phyloP scores from a whole-genome alignment of 2,888 invertebrate genomes.

The Diadromus collaris region DNA sequence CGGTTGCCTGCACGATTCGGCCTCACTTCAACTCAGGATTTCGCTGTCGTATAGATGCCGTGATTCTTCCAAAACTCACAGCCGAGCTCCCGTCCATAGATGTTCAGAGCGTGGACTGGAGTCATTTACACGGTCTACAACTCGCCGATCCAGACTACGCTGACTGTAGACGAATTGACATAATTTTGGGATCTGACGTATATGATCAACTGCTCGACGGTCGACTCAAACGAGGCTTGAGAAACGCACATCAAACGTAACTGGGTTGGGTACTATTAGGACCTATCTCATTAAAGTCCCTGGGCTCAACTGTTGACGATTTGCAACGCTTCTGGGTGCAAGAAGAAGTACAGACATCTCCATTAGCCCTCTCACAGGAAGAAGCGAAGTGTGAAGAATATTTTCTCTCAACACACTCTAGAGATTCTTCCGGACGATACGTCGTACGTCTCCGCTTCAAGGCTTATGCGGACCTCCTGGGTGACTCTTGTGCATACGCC shows the following conservation, averaged over 20 bases:
- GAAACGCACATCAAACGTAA: constrained; percentile 11
- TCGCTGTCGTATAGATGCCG: not conserved
- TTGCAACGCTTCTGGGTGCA: constrained; percentile 20
- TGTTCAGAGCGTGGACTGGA: not conserved
- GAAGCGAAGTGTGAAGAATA: constrained; percentile 13
- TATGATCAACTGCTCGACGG: no score
- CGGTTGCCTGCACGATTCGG: not conserved
- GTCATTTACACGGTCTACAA: no score
- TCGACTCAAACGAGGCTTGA: no score
- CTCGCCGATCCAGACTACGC: no score
- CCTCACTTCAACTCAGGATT: not conserved
- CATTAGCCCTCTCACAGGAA: not conserved
- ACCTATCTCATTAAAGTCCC: not conserved
- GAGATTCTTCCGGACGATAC: constrained; percentile 10
- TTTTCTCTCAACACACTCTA: constrained; percentile 9
- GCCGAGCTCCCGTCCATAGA: not conserved
- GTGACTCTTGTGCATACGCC: constrained; percentile 1
- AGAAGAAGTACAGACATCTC: constrained; percentile 11
- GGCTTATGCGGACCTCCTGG: not conserved
- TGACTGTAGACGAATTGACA: no score
- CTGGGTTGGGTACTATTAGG: constrained; percentile 34
- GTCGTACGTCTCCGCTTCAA: constrained; percentile 21
- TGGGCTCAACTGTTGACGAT: not conserved
- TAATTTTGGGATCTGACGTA: no score
- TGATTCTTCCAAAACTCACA: not conserved